A percentile compares a stretch with the other conserved stretches of the same genome.
These are phyloP conservation scores for Falco concolor DNA, from an alignment of 2,797 vertebrate genomes.

Conservation along the genomic window DNA sequence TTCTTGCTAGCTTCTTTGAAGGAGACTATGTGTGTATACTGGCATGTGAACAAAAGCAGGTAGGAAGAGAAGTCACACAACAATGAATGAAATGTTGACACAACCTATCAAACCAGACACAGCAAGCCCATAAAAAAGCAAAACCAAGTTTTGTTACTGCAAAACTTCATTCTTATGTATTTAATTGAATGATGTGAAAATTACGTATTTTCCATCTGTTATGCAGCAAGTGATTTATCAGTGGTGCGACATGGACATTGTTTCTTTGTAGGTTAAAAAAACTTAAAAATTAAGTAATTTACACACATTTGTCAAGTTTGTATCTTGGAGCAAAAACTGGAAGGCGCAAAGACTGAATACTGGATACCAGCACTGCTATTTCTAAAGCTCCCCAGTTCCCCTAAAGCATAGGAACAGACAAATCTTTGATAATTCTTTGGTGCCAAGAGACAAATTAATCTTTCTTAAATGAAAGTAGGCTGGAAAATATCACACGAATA, in stretches of 20 bases:
- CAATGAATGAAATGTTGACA: not conserved
- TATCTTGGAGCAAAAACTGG: not conserved
- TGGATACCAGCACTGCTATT: not conserved
- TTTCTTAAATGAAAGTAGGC: not conserved
- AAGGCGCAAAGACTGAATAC: not conserved
- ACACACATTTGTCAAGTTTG: accelerated
- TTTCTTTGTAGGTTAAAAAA: not conserved
- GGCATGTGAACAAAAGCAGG: not conserved
- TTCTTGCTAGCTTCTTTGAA: not conserved
- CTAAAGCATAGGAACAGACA: not conserved
- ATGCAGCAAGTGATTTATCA: not conserved
- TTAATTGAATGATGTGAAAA: not conserved
- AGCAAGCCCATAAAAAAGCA: not conserved
- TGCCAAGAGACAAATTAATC: not conserved
- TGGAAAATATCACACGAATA: not conserved
- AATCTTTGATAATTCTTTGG: not conserved
- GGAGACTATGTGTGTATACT: accelerated
- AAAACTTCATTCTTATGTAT: not conserved
- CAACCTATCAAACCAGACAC: not conserved
- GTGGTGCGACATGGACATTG: accelerated
- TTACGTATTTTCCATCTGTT: not conserved
- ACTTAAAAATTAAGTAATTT: not conserved
- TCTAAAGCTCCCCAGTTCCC: not conserved
- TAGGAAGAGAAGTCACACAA: not conserved
- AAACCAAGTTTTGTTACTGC: not conserved